A percentile compares a stretch with the other conserved stretches of the same genome.
Evolutionary conservation across 2,113 vertebrate genomes (phyloP).

Genomic region (Picathartes gymnocephalus): DNA sequence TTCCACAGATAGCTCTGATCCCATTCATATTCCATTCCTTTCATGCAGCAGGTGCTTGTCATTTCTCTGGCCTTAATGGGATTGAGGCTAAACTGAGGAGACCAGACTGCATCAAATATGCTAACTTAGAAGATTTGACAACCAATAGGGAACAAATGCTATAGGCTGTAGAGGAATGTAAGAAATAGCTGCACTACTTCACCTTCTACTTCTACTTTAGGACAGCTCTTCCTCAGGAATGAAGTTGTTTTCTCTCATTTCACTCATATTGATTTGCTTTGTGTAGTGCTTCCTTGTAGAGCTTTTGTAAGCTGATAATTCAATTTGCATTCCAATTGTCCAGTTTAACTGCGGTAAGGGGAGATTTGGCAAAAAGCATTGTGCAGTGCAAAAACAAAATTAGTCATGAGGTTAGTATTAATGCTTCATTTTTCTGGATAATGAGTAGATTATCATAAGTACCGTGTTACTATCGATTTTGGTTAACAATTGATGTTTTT

Average conservation of each 20-base stretch:
- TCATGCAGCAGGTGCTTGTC: neutral
- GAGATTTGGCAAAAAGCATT: neutral
- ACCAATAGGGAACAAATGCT: neutral
- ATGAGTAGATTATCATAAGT: conserved; percentile 1
- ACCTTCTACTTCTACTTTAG: neutral
- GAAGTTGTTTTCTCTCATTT: neutral
- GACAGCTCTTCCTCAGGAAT: neutral
- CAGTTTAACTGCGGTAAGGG: neutral
- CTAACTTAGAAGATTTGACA: neutral
- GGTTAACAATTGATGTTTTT: neutral
- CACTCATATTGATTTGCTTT: neutral
- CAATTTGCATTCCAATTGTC: neutral
- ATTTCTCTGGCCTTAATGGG: neutral
- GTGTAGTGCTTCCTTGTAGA: neutral
- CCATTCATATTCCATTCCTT: neutral
- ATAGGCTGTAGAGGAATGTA: neutral
- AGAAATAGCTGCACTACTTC: neutral
- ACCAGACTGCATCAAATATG: neutral
- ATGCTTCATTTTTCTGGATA: neutral
- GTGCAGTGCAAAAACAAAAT: neutral
- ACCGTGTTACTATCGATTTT: neutral
- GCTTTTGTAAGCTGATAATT: neutral
- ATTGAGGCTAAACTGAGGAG: neutral
- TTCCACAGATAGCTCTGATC: neutral
- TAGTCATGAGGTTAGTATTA: neutral